Percentiles rank a stretch among this genome's conserved stretches.
These are phyloP conservation scores for Lamprologus speciosus DNA, from an alignment of 2,113 vertebrate species.

Conservation along the genomic window DNA sequence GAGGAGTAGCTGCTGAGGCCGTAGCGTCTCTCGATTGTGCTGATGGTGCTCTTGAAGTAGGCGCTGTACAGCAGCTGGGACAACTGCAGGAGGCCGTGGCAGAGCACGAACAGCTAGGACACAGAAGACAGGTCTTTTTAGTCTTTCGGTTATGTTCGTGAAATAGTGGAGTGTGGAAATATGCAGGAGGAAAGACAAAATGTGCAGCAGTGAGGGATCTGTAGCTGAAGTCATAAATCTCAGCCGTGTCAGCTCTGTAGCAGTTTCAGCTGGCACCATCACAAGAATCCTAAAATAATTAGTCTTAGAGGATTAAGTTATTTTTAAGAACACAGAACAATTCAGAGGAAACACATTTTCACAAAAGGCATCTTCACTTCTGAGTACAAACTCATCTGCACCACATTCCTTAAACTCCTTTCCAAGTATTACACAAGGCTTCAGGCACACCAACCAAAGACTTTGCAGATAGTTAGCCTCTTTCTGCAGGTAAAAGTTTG, in stretches of 20 bases:
- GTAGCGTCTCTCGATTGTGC: slow-evolving; percentile 93
- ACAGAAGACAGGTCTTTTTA: not conserved
- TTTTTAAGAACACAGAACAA: not conserved
- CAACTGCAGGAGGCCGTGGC: slow-evolving; percentile 89
- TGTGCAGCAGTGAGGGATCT: not conserved
- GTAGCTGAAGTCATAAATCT: not conserved
- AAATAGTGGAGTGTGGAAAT: not conserved
- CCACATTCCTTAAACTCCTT: not conserved
- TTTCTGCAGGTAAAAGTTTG: not conserved
- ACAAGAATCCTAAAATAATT: not conserved
- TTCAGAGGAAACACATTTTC: not conserved
- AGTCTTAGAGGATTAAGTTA: not conserved
- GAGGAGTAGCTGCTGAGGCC: slow-evolving; percentile 93
- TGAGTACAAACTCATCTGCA: not conserved
- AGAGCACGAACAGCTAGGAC: slow-evolving; percentile 89
- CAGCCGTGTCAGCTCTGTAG: not conserved
- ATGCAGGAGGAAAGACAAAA: not conserved
- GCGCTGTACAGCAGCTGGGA: slow-evolving; percentile 90
- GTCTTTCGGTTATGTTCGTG: not conserved
- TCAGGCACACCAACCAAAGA: not conserved
- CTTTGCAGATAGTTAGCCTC: not conserved
- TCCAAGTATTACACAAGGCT: not conserved
- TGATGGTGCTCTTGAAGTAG: slow-evolving; percentile 97
- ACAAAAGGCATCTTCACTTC: not conserved
- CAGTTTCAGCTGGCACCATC: not conserved